Evolutionary conservation across 92 coral and sea anemone genomes (phyloP).

Genomic region (Porites cylindrica): DNA sequence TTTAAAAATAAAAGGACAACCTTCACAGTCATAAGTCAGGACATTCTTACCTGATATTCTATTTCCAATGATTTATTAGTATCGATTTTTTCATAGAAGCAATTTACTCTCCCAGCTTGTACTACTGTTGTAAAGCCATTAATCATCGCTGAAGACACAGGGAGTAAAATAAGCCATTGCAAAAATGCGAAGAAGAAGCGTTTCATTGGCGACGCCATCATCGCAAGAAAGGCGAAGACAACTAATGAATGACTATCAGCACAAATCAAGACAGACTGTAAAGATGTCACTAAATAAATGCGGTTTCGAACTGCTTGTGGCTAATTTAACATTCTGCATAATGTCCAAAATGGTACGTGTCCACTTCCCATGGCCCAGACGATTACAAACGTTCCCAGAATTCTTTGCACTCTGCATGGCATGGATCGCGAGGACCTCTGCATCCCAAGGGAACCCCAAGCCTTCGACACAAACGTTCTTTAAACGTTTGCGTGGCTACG

Average conservation of each 20-base stretch:
- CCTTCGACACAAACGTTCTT: too few relatives aligned
- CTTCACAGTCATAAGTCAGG: not conserved
- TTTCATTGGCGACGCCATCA: conserved; percentile 11
- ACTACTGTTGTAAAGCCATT: conserved; percentile 85
- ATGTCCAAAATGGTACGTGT: conserved; percentile 13
- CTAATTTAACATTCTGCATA: conserved; percentile 29
- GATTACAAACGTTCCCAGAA: conserved; percentile 33
- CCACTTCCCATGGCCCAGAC: not conserved
- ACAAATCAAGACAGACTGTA: not conserved
- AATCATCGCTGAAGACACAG: conserved; percentile 55
- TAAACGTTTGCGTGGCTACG: too few relatives aligned
- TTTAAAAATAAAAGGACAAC: not conserved
- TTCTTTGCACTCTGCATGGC: conserved; percentile 22
- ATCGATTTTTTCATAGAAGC: conserved; percentile 79
- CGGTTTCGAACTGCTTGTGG: not conserved
- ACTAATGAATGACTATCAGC: not conserved
- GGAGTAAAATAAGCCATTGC: conserved; percentile 40
- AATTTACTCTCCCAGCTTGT: conserved; percentile 74
- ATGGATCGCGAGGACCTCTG: too few relatives aligned
- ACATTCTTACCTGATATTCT: conserved; percentile 79
- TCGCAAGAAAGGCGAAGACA: not conserved
- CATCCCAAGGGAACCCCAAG: too few relatives aligned
- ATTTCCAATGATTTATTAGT: conserved; percentile 74
- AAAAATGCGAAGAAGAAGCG: conserved; percentile 3
- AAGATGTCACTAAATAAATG: not conserved